Percentiles rank a stretch among this genome's conserved stretches.
Conservation (phyloP, 2,888 invertebrate genomes). For the Oligia latruncula region DNA sequence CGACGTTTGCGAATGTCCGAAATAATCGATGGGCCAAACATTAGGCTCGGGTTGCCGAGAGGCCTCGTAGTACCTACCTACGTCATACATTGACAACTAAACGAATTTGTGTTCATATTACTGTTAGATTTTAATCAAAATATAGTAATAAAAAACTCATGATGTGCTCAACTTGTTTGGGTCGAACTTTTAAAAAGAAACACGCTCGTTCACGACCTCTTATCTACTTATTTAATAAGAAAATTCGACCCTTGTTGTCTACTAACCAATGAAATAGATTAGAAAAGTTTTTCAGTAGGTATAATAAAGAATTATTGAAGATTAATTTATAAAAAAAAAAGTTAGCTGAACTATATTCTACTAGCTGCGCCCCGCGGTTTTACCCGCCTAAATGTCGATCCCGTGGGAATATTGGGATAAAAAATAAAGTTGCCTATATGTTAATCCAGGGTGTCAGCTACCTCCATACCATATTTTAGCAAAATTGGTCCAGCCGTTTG, state of each 20-base stretch:
- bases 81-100: neutral
- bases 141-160: neutral
- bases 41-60: constrained; percentile 70
- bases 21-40: constrained; percentile 79
- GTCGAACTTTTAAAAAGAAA: neutral
- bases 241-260: neutral
- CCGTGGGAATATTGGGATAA: too few species aligned
- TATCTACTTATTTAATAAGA: neutral
- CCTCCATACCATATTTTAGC: too few species aligned
- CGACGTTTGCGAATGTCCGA: constrained; percentile 77
- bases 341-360: neutral
- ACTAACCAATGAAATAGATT: neutral
- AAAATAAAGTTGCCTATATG: too few species aligned
- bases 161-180: neutral
- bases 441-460: too few species aligned
- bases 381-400: too few species aligned
- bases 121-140: neutral
- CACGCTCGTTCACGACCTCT: neutral
- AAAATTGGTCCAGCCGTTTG: too few species aligned
- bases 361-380: too few species aligned
- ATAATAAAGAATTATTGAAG: neutral
- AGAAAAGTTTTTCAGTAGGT: neutral
- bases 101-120: neutral
- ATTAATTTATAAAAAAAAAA: neutral
- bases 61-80: constrained; percentile 42